phyloP scores from a whole-genome alignment of 2,797 vertebrate genomes.

The Pipistrellus pygmaeus region DNA sequence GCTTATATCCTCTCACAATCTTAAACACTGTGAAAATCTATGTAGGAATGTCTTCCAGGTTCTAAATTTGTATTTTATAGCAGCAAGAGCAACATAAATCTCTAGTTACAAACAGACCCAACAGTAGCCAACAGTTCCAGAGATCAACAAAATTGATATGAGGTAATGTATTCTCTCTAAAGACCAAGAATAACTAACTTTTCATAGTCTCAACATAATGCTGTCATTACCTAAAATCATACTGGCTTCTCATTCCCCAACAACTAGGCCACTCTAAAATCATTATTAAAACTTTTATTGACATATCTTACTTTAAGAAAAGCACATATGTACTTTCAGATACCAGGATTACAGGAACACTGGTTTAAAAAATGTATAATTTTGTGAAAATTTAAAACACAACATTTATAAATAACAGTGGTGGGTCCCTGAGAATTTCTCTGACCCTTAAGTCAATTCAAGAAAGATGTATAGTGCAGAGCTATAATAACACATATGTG shows the following conservation, averaged over 20 bases:
- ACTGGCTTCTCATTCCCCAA: background rate
- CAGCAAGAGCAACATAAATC: constrained; percentile 56
- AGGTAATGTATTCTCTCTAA: background rate
- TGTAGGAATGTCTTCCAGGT: constrained; percentile 25
- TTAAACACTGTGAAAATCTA: constrained; percentile 58
- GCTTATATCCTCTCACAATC: constrained; percentile 57
- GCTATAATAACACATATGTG: background rate
- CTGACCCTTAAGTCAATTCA: background rate
- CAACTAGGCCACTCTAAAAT: background rate
- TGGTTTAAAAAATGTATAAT: background rate
- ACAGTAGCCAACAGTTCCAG: background rate
- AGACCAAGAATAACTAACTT: constrained; percentile 29
- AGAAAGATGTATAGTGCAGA: background rate
- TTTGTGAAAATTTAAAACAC: constrained; percentile 41
- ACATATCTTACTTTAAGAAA: constrained; percentile 36
- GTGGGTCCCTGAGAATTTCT: constrained; percentile 6
- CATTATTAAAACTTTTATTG: background rate
- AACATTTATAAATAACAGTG: constrained; percentile 5
- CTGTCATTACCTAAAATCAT: background rate
- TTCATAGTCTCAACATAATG: background rate
- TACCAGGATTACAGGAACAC: background rate
- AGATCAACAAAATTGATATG: background rate
- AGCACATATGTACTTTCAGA: background rate
- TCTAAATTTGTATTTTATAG: constrained; percentile 68
- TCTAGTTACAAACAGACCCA: constrained; percentile 55